Conservation (phyloP, 1,140 invertebrate species). For the Eriosoma lanigerum region DNA sequence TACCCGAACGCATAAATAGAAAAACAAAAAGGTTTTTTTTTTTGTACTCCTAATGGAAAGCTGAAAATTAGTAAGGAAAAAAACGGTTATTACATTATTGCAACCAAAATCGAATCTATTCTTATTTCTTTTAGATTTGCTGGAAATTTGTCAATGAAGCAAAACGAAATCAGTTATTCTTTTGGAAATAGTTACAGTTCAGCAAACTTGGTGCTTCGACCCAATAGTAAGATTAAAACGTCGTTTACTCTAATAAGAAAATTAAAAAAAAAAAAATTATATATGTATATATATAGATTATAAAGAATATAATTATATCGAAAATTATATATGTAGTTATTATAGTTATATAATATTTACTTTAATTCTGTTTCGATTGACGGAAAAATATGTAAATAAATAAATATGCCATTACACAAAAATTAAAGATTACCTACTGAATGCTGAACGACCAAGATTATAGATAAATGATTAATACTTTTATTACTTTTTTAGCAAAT, state of each 20-base stretch:
- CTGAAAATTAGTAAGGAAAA: not conserved
- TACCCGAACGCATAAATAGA: not conserved
- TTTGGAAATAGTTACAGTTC: slow-evolving; percentile 20
- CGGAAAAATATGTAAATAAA: no score
- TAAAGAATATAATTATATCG: no score
- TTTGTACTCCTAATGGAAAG: not conserved
- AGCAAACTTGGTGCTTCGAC: not conserved
- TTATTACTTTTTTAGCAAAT: no score
- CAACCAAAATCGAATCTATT: slow-evolving; percentile 6
- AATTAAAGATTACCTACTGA: no score
- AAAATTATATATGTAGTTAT: not conserved
- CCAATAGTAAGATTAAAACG: not conserved
- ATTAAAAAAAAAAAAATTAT: not conserved
- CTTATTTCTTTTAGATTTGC: not conserved
- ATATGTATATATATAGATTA: not conserved
- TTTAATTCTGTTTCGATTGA: no score
- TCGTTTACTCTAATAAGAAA: not conserved
- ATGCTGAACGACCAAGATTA: no score
- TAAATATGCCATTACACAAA: no score
- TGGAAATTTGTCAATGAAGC: slow-evolving; percentile 26
- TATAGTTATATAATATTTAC: no score
- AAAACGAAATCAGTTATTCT: slow-evolving; percentile 37
- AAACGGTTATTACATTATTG: not conserved
- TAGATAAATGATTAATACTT: no score
- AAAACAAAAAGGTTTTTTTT: slow-evolving; percentile 12